A percentile compares a stretch with the other conserved stretches of the same genome.
phyloP scores from a whole-genome alignment of 2,888 invertebrate genomes.

The Tetanocera ferruginea region DNA sequence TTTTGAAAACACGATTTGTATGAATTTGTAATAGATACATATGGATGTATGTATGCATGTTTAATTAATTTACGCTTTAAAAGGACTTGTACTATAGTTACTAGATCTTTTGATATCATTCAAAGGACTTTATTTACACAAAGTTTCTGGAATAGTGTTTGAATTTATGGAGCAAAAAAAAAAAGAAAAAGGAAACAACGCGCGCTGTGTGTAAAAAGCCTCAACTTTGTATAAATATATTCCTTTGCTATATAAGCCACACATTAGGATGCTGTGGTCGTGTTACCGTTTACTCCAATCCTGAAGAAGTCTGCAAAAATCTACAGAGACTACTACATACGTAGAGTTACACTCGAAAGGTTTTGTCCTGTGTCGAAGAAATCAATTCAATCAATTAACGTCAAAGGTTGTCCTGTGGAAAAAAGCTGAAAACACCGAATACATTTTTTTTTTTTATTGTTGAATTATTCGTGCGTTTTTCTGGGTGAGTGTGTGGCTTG shows the following conservation, averaged over 20 bases:
- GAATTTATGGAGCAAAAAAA: not conserved
- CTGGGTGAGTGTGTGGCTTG: constrained; percentile 43
- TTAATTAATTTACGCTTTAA: not conserved
- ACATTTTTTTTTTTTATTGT: constrained; percentile 62
- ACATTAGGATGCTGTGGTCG: constrained; percentile 45
- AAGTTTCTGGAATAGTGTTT: constrained; percentile 53
- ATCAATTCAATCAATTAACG: constrained; percentile 43
- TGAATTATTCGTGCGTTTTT: constrained; percentile 50
- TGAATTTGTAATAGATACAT: constrained; percentile 1
- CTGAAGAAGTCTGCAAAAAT: constrained; percentile 45
- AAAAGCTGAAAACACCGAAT: constrained; percentile 69
- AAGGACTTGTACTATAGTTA: constrained; percentile 11
- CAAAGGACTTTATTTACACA: constrained; percentile 68
- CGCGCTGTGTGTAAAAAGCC: constrained; percentile 41
- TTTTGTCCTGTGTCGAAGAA: constrained; percentile 41
- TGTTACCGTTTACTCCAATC: constrained; percentile 53
- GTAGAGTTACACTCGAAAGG: constrained; percentile 44
- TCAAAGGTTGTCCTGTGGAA: constrained; percentile 61
- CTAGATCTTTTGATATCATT: constrained; percentile 20
- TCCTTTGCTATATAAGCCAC: constrained; percentile 59
- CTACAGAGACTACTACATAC: constrained; percentile 43
- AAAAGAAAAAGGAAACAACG: not conserved
- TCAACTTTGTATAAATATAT: constrained; percentile 68
- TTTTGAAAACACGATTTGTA: constrained; percentile 22
- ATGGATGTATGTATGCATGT: not conserved